A percentile compares a stretch with the other conserved stretches of the same genome.
These are phyloP conservation scores for Mormyrus proboscirostris DNA, from an alignment of 2,797 vertebrate genomes.

Conservation along the genomic window DNA sequence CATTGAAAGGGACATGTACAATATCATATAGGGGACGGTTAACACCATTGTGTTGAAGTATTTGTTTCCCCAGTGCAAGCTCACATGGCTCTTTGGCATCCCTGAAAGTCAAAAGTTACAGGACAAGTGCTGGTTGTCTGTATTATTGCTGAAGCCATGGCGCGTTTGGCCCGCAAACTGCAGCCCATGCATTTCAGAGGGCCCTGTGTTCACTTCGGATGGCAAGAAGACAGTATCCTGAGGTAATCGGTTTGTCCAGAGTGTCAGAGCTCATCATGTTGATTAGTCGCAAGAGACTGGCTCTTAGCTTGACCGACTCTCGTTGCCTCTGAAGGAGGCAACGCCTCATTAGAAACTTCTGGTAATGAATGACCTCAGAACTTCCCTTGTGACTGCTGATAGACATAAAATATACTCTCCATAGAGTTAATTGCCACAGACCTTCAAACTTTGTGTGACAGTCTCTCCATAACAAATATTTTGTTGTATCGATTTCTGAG, in stretches of 20 bases:
- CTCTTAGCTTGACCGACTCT: conserved; percentile 7
- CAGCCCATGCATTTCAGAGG: background rate
- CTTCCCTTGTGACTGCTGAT: background rate
- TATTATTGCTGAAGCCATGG: background rate
- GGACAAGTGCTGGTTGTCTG: background rate
- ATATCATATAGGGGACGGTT: background rate
- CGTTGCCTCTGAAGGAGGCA: background rate
- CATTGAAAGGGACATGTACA: background rate
- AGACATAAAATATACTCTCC: background rate
- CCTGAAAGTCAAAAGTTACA: background rate
- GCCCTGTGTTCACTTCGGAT: background rate
- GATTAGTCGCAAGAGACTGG: background rate
- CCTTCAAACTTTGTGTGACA: no score
- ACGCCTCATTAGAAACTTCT: background rate
- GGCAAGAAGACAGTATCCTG: background rate
- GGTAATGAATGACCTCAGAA: background rate
- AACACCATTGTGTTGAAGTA: background rate
- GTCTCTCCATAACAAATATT: background rate
- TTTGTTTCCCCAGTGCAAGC: background rate
- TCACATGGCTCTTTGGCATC: background rate
- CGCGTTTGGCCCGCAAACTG: background rate
- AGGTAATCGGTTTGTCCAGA: background rate
- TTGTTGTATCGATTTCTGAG: background rate
- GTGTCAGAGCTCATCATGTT: conserved; percentile 15
- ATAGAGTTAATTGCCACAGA: no score